Percentiles rank a stretch among this genome's conserved stretches.
Conservation (phyloP, 2,113 vertebrate species). For the Leuciscus idus region DNA sequence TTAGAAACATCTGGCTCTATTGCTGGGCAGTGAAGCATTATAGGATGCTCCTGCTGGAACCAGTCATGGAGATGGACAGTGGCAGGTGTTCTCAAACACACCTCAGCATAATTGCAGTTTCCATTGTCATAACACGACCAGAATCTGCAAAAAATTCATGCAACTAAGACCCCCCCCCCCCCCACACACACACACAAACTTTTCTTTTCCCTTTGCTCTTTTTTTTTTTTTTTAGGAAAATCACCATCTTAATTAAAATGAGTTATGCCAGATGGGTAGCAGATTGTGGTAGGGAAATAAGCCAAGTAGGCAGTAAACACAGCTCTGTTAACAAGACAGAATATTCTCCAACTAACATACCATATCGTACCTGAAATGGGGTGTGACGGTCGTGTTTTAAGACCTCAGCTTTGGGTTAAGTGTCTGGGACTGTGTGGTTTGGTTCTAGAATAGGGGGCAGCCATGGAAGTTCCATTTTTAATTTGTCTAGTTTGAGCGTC, state of each 20-base stretch:
- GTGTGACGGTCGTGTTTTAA: constrained; percentile 12
- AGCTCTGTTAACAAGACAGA: constrained; percentile 53
- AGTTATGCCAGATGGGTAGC: constrained; percentile 67
- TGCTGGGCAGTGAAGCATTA: constrained; percentile 52
- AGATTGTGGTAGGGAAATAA: constrained; percentile 65
- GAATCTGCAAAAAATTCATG: constrained; percentile 47
- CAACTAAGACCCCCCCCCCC: constrained; percentile 39
- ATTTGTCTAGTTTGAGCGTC: no score
- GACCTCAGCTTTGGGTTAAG: constrained; percentile 1
- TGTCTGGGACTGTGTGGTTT: no score
- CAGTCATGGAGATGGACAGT: constrained; percentile 33
- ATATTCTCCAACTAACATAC: constrained; percentile 46
- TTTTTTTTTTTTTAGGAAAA: constrained; percentile 47
- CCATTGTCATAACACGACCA: constrained; percentile 56
- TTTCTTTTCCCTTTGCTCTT: background rate
- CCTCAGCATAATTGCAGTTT: constrained; percentile 39
- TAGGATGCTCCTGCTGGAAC: constrained; percentile 38
- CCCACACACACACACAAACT: background rate
- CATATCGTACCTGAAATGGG: background rate
- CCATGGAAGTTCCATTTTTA: no score
- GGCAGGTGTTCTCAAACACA: constrained; percentile 56
- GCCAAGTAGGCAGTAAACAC: constrained; percentile 62
- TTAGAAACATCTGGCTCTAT: constrained; percentile 57
- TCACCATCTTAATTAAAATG: constrained; percentile 65
- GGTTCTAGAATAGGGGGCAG: no score